Conservation (phyloP, 92 coral and sea anemone genomes). For the Heliopora coerulea region DNA sequence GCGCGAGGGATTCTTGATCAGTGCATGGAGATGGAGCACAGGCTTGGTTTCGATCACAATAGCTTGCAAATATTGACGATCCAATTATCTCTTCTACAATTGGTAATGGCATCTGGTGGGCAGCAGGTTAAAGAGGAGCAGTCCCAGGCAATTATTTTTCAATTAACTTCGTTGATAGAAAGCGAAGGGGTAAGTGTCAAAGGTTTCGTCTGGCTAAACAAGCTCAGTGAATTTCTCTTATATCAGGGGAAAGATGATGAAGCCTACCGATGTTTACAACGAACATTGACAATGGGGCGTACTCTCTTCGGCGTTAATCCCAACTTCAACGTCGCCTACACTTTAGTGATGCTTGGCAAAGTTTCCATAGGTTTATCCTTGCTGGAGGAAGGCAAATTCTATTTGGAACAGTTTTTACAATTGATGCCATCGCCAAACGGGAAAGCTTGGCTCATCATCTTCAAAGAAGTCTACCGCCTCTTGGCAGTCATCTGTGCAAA, state of each 20-base stretch:
- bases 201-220: conserved; percentile 11
- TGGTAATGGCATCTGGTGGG: not conserved
- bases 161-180: conserved; percentile 9
- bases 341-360: conserved; percentile 16
- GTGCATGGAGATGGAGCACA: not conserved
- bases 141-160: not conserved
- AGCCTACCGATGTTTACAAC: conserved; percentile 25
- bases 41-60: not conserved
- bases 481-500: not conserved
- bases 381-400: conserved; percentile 16
- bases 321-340: not conserved
- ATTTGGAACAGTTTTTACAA: not conserved
- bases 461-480: not conserved
- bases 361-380: not conserved
- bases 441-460: not conserved
- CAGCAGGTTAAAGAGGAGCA: not conserved
- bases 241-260: conserved; percentile 12
- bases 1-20: conserved; percentile 1
- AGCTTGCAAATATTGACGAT: not conserved
- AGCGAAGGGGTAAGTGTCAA: conserved; percentile 12
- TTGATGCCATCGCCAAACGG: not conserved
- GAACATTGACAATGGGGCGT: conserved; percentile 22
- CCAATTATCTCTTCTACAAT: not conserved
- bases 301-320: not conserved
- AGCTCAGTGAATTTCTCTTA: conserved; percentile 7